These are phyloP conservation scores for Drymonia ruficornis DNA, from an alignment of 2,888 invertebrate genomes.

Conservation along the genomic window DNA sequence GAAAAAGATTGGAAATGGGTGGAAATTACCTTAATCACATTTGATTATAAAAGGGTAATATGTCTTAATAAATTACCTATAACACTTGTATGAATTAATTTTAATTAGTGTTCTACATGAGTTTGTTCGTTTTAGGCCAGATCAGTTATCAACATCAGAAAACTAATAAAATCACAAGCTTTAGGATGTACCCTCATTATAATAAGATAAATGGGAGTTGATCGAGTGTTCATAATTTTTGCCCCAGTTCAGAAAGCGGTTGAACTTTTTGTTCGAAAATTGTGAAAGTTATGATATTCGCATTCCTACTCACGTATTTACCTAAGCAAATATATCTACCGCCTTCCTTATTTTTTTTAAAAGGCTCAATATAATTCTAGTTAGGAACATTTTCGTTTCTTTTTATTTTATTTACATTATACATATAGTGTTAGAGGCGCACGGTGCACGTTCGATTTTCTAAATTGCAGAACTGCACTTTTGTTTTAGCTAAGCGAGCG, in stretches of 20 bases:
- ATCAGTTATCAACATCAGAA: no score
- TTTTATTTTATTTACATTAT: background rate
- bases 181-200: no score
- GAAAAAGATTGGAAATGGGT: no score
- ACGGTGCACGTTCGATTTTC: background rate
- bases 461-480: background rate
- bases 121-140: no score
- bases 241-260: conserved; percentile 6
- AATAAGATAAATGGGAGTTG: background rate
- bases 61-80: no score
- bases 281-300: background rate
- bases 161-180: no score
- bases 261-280: background rate
- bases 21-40: no score
- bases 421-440: background rate
- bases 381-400: background rate
- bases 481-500: conserved; percentile 13
- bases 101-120: no score
- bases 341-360: background rate
- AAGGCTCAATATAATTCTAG: background rate
- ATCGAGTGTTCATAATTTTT: conserved; percentile 10
- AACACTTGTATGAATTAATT: no score
- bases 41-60: no score
- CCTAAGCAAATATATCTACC: no score
- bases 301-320: background rate